Conservation (phyloP, 2,113 vertebrate genomes). For the Cephalopholis sonnerati region DNA sequence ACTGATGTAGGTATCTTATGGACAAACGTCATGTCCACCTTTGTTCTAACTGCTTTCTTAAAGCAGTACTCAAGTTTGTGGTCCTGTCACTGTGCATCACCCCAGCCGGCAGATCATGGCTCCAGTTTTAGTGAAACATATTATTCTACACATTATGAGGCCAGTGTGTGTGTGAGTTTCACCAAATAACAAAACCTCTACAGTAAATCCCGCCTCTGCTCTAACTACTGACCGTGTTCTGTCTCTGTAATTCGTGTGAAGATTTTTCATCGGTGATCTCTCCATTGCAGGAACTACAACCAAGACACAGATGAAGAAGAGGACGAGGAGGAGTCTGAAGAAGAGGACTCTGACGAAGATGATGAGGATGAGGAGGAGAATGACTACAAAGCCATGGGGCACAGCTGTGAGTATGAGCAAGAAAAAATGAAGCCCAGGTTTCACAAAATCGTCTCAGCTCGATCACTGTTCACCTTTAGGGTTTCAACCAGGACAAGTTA, state of each 20-base stretch:
- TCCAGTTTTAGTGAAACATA: neutral
- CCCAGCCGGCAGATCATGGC: neutral
- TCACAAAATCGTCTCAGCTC: neutral
- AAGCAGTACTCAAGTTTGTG: neutral
- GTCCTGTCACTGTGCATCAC: neutral
- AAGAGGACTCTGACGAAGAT: constrained; percentile 87
- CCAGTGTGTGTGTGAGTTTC: too few relatives aligned
- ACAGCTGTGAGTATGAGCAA: constrained; percentile 88
- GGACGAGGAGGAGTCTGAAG: constrained; percentile 86
- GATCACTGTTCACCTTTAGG: neutral
- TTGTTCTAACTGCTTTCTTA: neutral
- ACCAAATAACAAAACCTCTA: neutral
- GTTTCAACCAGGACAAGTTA: neutral
- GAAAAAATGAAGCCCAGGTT: neutral
- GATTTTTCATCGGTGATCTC: neutral
- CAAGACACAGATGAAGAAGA: constrained; percentile 92
- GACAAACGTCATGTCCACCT: too few relatives aligned
- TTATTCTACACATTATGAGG: neutral
- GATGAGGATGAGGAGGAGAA: constrained; percentile 90
- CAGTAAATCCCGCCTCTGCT: neutral
- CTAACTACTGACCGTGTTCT: neutral
- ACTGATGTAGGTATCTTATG: neutral
- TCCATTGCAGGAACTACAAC: constrained; percentile 88
- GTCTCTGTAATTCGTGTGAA: neutral
- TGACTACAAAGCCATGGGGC: constrained; percentile 90